Evolutionary conservation across 2,797 vertebrate genomes (phyloP), one percentile per base, ranked within the genome.

Genomic region (Tragopan temminckii): DNA sequence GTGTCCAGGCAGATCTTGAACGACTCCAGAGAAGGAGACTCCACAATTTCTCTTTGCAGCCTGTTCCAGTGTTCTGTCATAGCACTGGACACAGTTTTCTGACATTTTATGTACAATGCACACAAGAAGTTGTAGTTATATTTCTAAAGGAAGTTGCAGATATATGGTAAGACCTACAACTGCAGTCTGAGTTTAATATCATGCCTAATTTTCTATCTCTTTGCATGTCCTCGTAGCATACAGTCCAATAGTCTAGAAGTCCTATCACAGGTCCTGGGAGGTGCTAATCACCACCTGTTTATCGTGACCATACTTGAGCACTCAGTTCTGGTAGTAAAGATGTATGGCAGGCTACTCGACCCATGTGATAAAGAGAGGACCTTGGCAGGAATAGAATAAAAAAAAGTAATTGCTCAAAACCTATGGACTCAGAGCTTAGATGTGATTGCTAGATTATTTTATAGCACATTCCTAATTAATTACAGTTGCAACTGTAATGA

Each of bases 391-490:
- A 71, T 78, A 69, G 76, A 71, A 71, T 78, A 62, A 69, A 83
- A 14, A 40, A 74, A 86, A 87, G 68, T 23, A 89, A 77, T 45
- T 42, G 50, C 61, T 90, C 52, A 59, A 85, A 94, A 64, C 43
- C 36, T 80, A 80, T n/a, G 38, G 45, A 46, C 76, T 69, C 1
- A 6, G 52, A 75, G 17, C 64, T 95, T 53, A 88, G 89, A 89
- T 76, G 20, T 90, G 63, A 94, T 79, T 55, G 88, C 38, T 78
- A 89, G 75, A 62, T n/a, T 81, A 74, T 81, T 76, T 76, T 36
- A 16, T 43, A 63, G 63, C 31, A 75, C 55, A 35, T 91, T 95
- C 31, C 62, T 85, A 89, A 85, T 89, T 92, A 84, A 85, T 78
- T 95, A 72, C 31, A 93, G 40, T 38, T 74, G 62, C 36, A 77